Evolutionary conservation across 2,797 vertebrate species (phyloP).

Genomic region (Chelon labrosus): DNA sequence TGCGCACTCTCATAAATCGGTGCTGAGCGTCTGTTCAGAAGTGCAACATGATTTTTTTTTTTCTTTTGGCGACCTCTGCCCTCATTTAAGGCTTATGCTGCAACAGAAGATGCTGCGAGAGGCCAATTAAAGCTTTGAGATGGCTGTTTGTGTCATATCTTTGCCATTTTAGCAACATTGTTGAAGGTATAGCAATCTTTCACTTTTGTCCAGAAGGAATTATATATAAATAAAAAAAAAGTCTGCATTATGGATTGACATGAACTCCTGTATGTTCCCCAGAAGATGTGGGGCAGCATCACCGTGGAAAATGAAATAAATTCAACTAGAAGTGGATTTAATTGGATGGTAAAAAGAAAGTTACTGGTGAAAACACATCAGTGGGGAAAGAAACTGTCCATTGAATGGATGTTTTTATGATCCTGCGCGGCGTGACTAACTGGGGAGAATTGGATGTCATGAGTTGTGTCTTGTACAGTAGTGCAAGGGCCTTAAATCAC

Average conservation of each 20-base stretch:
- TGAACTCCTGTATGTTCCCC: neutral
- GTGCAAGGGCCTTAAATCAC: constrained; percentile 66
- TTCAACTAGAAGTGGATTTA: neutral
- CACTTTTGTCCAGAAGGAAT: constrained; percentile 9
- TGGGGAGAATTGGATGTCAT: constrained; percentile 32
- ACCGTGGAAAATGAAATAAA: neutral
- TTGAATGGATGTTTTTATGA: neutral
- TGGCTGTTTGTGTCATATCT: neutral
- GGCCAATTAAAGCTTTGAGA: constrained; percentile 35
- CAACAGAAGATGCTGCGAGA: neutral
- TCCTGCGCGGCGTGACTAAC: constrained; percentile 14
- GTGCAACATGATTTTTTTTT: constrained; percentile 19
- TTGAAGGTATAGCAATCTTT: neutral
- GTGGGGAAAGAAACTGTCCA: neutral
- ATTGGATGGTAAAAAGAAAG: neutral
- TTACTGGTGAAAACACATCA: neutral
- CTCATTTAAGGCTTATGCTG: constrained; percentile 11
- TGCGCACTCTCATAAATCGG: constrained; percentile 5
- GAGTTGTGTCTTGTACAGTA: constrained; percentile 37
- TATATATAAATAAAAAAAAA: constrained; percentile 16
- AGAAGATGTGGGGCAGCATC: neutral
- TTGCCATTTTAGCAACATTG: neutral
- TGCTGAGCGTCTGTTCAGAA: constrained; percentile 20
- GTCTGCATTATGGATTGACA: neutral
- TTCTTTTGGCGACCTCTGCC: constrained; percentile 6